Evolutionary conservation across 2,888 invertebrate species (phyloP), one percentile per base, ranked within the genome.

Genomic region (Eumerus sabulonum): DNA sequence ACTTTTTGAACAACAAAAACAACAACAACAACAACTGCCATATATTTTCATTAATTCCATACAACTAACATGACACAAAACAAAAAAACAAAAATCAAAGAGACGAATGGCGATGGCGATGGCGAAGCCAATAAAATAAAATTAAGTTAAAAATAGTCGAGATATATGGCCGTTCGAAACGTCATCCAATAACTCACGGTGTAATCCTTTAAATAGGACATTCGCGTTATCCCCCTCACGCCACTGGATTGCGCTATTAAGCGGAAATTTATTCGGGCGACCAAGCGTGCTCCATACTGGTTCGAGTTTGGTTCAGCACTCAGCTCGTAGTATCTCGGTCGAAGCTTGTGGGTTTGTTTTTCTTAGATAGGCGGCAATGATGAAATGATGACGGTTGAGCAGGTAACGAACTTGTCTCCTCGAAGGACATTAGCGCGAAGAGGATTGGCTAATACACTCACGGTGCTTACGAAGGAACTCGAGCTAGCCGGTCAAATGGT

Each of bases 201-300:
- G 86, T 87, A 87, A 87, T 87, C 87, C 87, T 87, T 87, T 87
- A 87, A 87, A 87, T 87, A 87, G 87, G 87, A 86, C 87, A 86
- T 87, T 86, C 86, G 84, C 86, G 86, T 87, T 86, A 86, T 86
- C 84, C 86, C 47, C 54, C 14, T 9, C 40, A 11, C 5, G 38
- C 62, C 40, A 36, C 48, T 51, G 67, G 14, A 59, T 27, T 40
- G 38, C 74, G 44, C 68, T 74, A 74, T 72, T 76, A 76, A 60
- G 79, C 64, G 74, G 74, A 70, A 68, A 79, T 79, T 79, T 79
- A 79, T 79, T 74, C 79, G 79, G 74, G 74, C 68, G 63, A 64
- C 59, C 64, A 54, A 18, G 59, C 77, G 73, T 73, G 67, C 67
- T 64, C 48, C 59, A 70, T 9, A 36, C 16, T 13, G 14, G 51